These are phyloP conservation scores for Sebastes itinus DNA, from an alignment of 2,797 vertebrate genomes.

Conservation along the genomic window DNA sequence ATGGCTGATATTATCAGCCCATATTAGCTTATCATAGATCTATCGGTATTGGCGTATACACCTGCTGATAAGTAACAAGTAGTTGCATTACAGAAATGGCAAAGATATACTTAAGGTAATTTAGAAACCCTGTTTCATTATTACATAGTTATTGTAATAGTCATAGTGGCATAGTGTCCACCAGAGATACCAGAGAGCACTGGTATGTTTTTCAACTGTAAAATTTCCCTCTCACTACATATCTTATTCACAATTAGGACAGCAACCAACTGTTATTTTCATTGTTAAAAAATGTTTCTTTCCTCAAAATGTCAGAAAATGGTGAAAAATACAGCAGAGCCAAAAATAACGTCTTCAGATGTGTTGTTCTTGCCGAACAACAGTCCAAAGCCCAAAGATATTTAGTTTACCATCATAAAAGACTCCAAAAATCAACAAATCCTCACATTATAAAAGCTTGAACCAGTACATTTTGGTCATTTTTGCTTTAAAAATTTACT, in stretches of 20 bases:
- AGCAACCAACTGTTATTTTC: neutral
- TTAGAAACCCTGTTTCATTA: neutral
- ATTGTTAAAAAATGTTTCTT: neutral
- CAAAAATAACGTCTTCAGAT: neutral
- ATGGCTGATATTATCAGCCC: neutral
- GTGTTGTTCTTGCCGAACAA: neutral
- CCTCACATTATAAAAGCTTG: neutral
- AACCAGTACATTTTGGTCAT: neutral
- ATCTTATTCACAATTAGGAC: neutral
- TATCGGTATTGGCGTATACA: neutral
- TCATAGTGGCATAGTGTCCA: neutral
- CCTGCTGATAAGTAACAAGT: neutral
- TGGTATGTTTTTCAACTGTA: neutral
- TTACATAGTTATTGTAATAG: neutral
- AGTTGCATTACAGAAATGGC: neutral
- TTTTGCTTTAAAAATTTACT: too few relatives aligned
- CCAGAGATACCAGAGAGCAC: neutral
- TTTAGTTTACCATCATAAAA: neutral
- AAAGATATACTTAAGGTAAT: neutral
- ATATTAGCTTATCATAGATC: neutral
- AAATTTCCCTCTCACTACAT: neutral
- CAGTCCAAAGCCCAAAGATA: neutral
- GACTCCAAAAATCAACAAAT: neutral
- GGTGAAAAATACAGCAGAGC: neutral
- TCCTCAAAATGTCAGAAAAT: neutral